A percentile compares a stretch with the other conserved stretches of the same genome.
These are phyloP conservation scores for Hoplodrina ambigua DNA, from an alignment of 2,888 invertebrate genomes.

Conservation along the genomic window DNA sequence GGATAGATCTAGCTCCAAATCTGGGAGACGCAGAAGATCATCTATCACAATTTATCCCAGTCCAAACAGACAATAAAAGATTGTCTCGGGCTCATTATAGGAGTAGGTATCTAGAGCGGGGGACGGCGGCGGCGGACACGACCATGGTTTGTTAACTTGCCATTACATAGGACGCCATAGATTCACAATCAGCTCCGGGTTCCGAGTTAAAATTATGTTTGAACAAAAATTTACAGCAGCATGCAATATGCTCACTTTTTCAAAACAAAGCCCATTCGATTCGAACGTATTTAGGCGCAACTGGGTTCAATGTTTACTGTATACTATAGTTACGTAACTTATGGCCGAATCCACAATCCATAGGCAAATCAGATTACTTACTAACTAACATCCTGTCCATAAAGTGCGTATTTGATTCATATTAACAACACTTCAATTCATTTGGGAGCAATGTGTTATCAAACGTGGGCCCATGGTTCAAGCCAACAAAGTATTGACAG, in stretches of 20 bases:
- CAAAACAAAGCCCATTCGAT: constrained; percentile 3
- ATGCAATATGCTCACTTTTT: constrained; percentile 19
- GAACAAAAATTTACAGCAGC: constrained; percentile 16
- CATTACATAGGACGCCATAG: constrained; percentile 62
- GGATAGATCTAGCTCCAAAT: constrained; percentile 79
- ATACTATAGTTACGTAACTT: not conserved
- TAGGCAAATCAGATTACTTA: constrained; percentile 19
- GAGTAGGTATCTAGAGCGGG: constrained; percentile 72
- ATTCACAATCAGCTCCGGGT: constrained; percentile 7
- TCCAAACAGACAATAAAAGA: constrained; percentile 85
- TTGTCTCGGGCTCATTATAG: constrained; percentile 82
- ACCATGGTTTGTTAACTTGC: constrained; percentile 78
- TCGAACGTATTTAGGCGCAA: constrained; percentile 20
- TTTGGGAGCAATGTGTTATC: constrained; percentile 37
- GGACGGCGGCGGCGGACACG: constrained; percentile 52
- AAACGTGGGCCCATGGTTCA: constrained; percentile 12
- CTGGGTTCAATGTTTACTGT: not conserved
- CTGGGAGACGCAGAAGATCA: constrained; percentile 79
- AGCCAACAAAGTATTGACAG: constrained; percentile 47
- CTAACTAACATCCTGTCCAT: not conserved
- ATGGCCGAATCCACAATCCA: not conserved
- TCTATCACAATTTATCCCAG: constrained; percentile 87
- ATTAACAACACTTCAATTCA: constrained; percentile 19
- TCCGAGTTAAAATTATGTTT: constrained; percentile 11
- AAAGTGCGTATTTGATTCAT: constrained; percentile 14